These are phyloP conservation scores for Cossypha dichroa DNA, from an alignment of 2,797 vertebrate species.

Conservation along the genomic window DNA sequence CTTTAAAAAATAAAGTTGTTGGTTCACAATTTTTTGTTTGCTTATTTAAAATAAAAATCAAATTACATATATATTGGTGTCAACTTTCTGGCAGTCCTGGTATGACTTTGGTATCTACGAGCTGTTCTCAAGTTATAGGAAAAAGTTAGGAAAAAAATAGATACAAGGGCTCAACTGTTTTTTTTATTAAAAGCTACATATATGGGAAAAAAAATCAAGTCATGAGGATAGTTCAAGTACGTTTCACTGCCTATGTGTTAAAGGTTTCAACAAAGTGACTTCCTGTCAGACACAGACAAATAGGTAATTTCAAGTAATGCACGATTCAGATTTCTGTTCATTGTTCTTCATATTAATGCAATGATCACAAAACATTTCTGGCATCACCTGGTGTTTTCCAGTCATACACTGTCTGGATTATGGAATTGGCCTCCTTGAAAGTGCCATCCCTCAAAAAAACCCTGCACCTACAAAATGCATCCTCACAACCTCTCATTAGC, in stretches of 20 bases:
- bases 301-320: neutral
- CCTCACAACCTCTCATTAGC: neutral
- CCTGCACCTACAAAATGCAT: neutral
- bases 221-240: neutral
- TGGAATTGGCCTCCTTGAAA: neutral
- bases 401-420: neutral
- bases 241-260: neutral
- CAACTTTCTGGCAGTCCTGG: neutral
- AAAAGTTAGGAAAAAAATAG: neutral
- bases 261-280: neutral
- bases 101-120: neutral
- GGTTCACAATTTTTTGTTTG: neutral
- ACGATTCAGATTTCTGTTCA: neutral
- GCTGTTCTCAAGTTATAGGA: neutral
- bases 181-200: neutral
- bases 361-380: neutral
- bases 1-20: neutral
- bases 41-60: neutral
- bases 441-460: neutral
- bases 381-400: neutral
- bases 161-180: neutral
- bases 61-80: neutral
- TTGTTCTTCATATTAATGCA: neutral
- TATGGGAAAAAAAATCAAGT: neutral
- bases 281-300: neutral